Evolutionary conservation across 2,888 invertebrate species (phyloP).

Genomic region (Archips crataeganus): DNA sequence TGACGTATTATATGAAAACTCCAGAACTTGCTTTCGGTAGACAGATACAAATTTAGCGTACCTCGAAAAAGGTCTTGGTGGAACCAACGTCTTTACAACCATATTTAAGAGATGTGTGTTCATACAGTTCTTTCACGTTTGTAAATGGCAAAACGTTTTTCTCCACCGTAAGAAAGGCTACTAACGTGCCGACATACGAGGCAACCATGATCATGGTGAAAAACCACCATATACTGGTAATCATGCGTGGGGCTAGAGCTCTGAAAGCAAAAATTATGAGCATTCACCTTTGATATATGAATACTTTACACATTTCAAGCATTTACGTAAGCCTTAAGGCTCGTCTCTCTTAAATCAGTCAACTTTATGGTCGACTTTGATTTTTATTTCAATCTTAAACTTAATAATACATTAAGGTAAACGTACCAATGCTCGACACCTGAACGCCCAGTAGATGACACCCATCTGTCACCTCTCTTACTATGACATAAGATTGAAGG

Average conservation of each 20-base stretch:
- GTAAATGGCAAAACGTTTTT: slow-evolving; percentile 89
- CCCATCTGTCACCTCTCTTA: too few species aligned
- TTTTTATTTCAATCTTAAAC: too few species aligned
- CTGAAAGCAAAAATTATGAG: slow-evolving; percentile 73
- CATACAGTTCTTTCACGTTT: slow-evolving; percentile 92
- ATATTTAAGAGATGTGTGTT: slow-evolving; percentile 92
- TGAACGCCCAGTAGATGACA: too few species aligned
- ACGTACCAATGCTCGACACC: too few species aligned
- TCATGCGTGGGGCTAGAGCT: slow-evolving; percentile 94
- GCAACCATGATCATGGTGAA: slow-evolving; percentile 94
- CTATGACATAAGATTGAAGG: too few species aligned
- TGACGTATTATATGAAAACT: too few species aligned
- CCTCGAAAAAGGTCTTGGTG: slow-evolving; percentile 94
- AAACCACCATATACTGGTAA: slow-evolving; percentile 96
- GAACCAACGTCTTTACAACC: slow-evolving; percentile 94
- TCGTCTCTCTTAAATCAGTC: too few species aligned
- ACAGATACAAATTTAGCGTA: slow-evolving; percentile 61
- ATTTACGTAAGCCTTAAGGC: slow-evolving; percentile 4
- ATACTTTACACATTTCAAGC: background rate
- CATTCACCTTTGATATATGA: slow-evolving; percentile 13
- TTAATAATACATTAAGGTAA: too few species aligned
- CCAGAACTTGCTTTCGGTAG: too few species aligned
- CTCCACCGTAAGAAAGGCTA: slow-evolving; percentile 95
- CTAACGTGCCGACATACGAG: slow-evolving; percentile 95
- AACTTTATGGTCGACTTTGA: too few species aligned